Base-by-base conservation (phyloP, 30 jellyfish, hydroid and myxozoan genomes). In the Catostylus mosaicus region DNA sequence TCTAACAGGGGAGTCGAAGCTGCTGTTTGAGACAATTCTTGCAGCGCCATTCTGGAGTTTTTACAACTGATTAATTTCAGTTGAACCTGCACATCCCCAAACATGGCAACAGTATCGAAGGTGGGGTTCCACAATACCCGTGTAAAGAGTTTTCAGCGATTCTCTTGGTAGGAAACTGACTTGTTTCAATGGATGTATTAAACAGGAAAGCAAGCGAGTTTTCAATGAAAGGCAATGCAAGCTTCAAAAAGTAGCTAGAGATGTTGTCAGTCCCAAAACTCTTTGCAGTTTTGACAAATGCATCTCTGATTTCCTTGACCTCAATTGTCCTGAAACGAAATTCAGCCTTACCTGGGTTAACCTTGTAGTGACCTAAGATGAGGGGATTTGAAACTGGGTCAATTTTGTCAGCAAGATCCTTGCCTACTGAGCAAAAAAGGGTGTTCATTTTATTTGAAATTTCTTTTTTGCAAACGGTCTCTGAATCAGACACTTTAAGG, bases 371-470 rank as follows among this genome's bases (percentile, higher is more conserved):
- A 79, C 90, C 82, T 60, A 66, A 5, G 34, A 77, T 52, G 56
- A 77, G 89, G 48, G 80, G 89, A 46, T 57, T 77, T 16, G 89
- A 69, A 37, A 31, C 79, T 16, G 78, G 78, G 35, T 75, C 77
- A 19, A 29, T 50, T 54, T 51, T 50, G 32, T 75, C 87, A 19
- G 37, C 87, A 73, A 30, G 85, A 19, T 73, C 81, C 81, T 34
- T 31, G 19, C 81, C 71, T 37, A 68, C 75, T 29, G 65, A 68
- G 81, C 65, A 68, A 68, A 34, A 68, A 26, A 23, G 33, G 26
- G 12, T 68, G 87, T 75, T 75, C 64, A 48, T 75, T 27, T 22
- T 45, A 46, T 73, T 60, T 10, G 72, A 73, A 73, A 73, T 73
- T 12, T 73, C 85, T 32, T 45, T 22, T 73, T 46, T 73, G 31